Base-by-base conservation (phyloP, 2,797 vertebrate species). In the Acestrorhynchus altus region DNA sequence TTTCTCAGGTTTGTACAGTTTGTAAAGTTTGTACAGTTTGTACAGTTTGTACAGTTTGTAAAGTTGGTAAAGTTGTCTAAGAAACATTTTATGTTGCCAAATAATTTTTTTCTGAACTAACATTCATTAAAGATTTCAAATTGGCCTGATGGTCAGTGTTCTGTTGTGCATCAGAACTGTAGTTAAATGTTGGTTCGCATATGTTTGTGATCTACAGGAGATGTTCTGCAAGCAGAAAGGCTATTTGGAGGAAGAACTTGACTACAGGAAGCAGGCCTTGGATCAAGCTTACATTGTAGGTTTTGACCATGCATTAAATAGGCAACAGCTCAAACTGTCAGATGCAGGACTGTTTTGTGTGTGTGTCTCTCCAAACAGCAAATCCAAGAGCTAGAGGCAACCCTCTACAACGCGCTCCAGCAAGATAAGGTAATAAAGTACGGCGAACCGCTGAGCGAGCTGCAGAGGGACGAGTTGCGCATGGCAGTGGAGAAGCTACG, bases 221-320 rank as follows among this genome's bases (percentile, higher is more conserved):
- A 97, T 98, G 83, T 99, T 99, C 92, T 98, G 97, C 88, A 99
- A 99, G 91, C 97, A 99, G 89, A 99, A 99, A 91, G 97, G 98
- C 35, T 99, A 99, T 87, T 90, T 99, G 83, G 98, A 99, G 76
- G 98, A 99, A 88, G 98, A 99, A 83, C 87, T 99, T 75, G 98
- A 99, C 92, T 99, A 98, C 87, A 95, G 98, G 78, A 99, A 99
- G 86, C 96, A 98, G 91, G 95, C 98, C 68, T 92, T 99, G 78
- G 98, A 99, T 84, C 98, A 99, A 90, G 97, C 98, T 15, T 99
- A 99, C 71, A 95, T 98, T 96, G 98, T 99, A 89, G 70, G 90
- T 40, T 39, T 12, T 47, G 12, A 60, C 49, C 28, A n/a, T 61
- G 4, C 26, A 46, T n/a, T 67, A 39, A 8, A n/a, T 5, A n/a